Evolutionary conservation across 1,140 invertebrate genomes (phyloP).

Genomic region (Cheumatopsyche charites): DNA sequence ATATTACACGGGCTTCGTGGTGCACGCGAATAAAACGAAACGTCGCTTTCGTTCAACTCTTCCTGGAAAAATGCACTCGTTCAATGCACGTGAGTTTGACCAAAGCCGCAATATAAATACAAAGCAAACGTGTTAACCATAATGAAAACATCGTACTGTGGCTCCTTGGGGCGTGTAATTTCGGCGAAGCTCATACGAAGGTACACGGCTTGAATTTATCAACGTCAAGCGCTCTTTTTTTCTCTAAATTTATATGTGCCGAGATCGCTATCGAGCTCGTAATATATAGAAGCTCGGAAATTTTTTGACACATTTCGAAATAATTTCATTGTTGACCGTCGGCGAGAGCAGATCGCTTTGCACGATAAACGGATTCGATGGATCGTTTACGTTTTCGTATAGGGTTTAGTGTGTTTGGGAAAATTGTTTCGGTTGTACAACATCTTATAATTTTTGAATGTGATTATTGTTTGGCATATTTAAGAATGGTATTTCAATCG

Average conservation of each 20-base stretch:
- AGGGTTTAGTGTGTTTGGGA: too few species aligned
- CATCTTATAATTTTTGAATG: too few species aligned
- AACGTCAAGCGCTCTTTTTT: constrained; percentile 13
- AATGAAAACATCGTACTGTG: too few species aligned
- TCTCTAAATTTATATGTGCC: constrained; percentile 3
- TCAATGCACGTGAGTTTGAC: not conserved
- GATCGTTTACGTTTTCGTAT: too few species aligned
- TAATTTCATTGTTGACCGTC: constrained; percentile 6
- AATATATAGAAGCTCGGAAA: constrained; percentile 13
- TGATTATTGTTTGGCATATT: too few species aligned
- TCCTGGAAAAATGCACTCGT: constrained; percentile 6
- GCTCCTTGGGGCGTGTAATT: not conserved
- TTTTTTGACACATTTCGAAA: constrained; percentile 13
- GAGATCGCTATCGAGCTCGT: not conserved
- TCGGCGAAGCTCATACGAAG: not conserved
- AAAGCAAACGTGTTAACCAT: too few species aligned
- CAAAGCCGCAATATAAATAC: too few species aligned
- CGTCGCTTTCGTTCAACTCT: not conserved
- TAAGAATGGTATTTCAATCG: too few species aligned
- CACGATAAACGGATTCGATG: not conserved
- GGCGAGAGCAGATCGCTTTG: not conserved
- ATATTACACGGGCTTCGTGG: too few species aligned
- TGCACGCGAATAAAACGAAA: too few species aligned
- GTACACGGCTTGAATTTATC: constrained; percentile 6
- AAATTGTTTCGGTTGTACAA: too few species aligned